phyloP scores from a whole-genome alignment of 2,797 vertebrate species.

The Urocyon cinereoargenteus region DNA sequence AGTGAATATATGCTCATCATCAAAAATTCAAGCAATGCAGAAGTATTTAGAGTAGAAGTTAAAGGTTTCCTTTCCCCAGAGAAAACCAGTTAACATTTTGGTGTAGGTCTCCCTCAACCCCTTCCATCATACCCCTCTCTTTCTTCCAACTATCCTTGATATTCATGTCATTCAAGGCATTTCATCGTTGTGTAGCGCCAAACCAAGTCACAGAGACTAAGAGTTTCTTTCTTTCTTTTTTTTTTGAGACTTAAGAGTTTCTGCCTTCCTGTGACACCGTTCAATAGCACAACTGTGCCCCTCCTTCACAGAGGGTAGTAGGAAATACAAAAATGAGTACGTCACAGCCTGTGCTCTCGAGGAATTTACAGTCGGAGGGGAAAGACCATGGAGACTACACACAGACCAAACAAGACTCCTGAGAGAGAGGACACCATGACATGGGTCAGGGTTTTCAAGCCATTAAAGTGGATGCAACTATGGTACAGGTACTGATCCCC shows the following conservation, averaged over 20 bases:
- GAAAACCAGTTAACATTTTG: not conserved
- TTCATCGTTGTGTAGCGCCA: not conserved
- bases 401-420: not conserved
- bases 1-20: not conserved
- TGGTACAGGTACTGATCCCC: not conserved
- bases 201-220: not conserved
- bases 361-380: not conserved
- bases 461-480: not conserved
- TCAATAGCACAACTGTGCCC: not conserved
- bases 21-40: conserved; percentile 18
- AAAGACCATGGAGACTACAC: not conserved
- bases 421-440: not conserved
- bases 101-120: not conserved
- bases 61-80: conserved; percentile 23
- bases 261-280: not conserved
- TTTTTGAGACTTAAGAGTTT: not conserved
- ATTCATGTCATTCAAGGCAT: not conserved
- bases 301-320: not conserved
- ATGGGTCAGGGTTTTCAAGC: not conserved
- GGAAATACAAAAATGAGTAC: conserved; percentile 13
- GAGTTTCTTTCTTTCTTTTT: not conserved
- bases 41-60: not conserved
- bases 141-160: not conserved
- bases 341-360: not conserved
- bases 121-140: not conserved